These are phyloP conservation scores for Lasioglossum baleicum DNA, from an alignment of 1,140 invertebrate genomes.

Conservation along the genomic window DNA sequence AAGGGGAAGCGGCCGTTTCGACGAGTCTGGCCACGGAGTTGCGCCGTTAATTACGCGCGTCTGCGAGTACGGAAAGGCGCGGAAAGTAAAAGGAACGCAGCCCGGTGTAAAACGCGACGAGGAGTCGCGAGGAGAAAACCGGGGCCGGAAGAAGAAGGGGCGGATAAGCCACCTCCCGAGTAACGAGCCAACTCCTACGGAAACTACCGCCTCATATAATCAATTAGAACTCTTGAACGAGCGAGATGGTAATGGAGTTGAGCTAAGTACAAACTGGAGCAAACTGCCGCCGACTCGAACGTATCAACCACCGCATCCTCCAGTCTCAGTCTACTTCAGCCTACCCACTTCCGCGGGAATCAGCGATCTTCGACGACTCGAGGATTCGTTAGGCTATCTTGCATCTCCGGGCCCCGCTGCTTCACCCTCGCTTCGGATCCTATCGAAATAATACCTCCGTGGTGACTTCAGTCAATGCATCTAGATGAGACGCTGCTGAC, in stretches of 20 bases:
- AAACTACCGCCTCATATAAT: constrained; percentile 72
- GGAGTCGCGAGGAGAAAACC: constrained; percentile 38
- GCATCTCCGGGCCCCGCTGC: too few species aligned
- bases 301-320: too few species aligned
- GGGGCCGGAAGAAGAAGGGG: constrained; percentile 51
- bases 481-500: too few species aligned
- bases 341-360: too few species aligned
- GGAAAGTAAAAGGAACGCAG: constrained; percentile 34
- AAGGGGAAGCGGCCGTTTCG: too few species aligned
- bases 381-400: too few species aligned
- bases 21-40: too few species aligned
- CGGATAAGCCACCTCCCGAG: constrained; percentile 61
- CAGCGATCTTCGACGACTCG: neutral
- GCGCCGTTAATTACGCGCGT: constrained; percentile 29
- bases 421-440: too few species aligned
- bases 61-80: neutral
- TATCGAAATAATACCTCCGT: too few species aligned
- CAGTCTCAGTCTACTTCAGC: too few species aligned
- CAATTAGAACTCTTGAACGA: constrained; percentile 73
- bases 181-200: constrained; percentile 65
- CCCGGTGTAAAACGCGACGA: constrained; percentile 2
- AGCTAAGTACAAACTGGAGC: constrained; percentile 71
- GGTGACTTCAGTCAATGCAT: too few species aligned
- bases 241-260: constrained; percentile 73
- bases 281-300: constrained; percentile 63